Conservation (phyloP, 2,888 invertebrate genomes). For the Oscheius sp. region DNA sequence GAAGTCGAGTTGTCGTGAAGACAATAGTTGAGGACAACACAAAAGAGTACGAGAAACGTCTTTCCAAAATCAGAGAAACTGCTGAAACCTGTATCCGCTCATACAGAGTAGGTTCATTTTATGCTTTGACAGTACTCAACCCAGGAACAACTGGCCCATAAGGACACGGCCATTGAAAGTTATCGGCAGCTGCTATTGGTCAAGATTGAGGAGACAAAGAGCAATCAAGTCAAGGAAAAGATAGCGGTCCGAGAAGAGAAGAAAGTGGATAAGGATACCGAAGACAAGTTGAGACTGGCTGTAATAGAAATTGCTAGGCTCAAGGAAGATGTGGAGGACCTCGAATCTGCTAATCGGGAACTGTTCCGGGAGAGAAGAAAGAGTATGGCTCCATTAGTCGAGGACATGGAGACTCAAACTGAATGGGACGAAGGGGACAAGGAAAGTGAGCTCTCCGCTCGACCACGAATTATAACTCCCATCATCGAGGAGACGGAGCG, state of each 20-base stretch:
- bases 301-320: slow-evolving; percentile 22
- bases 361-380: slow-evolving; percentile 25
- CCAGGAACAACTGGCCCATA: slow-evolving; percentile 64
- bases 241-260: background rate
- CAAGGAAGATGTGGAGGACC: slow-evolving; percentile 42
- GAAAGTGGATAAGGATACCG: background rate
- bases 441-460: slow-evolving; percentile 5
- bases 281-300: slow-evolving; percentile 23
- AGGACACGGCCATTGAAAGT: slow-evolving; percentile 61
- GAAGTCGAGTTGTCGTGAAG: slow-evolving; percentile 39
- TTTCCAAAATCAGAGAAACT: slow-evolving; percentile 57
- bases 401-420: slow-evolving; percentile 25
- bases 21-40: slow-evolving; percentile 66
- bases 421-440: slow-evolving; percentile 21
- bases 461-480: background rate
- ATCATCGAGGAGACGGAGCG: slow-evolving; percentile 23
- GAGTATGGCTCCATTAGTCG: slow-evolving; percentile 12
- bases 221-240: background rate
- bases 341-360: slow-evolving; percentile 38
- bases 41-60: slow-evolving; percentile 55
- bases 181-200: slow-evolving; percentile 57
- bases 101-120: slow-evolving; percentile 52
- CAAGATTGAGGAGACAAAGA: slow-evolving; percentile 30
- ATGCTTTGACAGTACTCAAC: background rate
- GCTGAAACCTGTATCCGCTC: slow-evolving; percentile 62